Evolutionary conservation across 1,140 invertebrate genomes (phyloP), one percentile per base, ranked within the genome.

Genomic region (Neotoxoptera formosana): DNA sequence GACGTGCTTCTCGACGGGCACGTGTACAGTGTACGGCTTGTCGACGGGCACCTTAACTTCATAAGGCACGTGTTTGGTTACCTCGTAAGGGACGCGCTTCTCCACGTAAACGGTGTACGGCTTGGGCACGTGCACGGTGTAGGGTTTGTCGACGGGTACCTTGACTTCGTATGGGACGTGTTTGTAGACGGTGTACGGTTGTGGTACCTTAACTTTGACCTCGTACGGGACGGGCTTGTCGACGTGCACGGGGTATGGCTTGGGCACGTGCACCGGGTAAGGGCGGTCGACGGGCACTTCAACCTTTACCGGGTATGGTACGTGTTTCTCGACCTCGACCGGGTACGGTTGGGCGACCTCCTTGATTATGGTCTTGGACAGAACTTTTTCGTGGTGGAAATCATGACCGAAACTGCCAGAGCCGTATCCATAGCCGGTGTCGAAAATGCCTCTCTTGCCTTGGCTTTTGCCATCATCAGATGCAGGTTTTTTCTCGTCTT

Each of bases 1-100:
- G 93, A 97, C 95, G 94, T 96, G 96, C 94, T 97, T 97, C 94
- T 97, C 96, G 0, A 97, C 96, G 0, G 96, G 95, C 2, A 97
- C 96, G 90, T 94, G 91, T 1, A 94, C 94, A 25, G 97, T 97
- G 41, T 96, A 95, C 81, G 95, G 97, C 41, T 93, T 91, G 51
- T 94, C 94, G 9, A 94, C 93, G 48, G 94, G 94, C 23, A 94
- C 94, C 94, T 97, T 96, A 4, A 97, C 96, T 88, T 96, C 96
- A 90, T 97, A 97, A 2, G 97, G 97, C 11, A 97, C 96, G 90
- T 96, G 96, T 93, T 97, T 97, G 94, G 97, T 97, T 0, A 97
- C 97, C 51, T 97, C 96, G 93, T 97, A 96, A 1, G 97, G 97
- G 25, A 94, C 93, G 94, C 94, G 94, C 93, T 95, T 95, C 56